Conservation (phyloP, 2,888 invertebrate species). For the Idaea straminata region DNA sequence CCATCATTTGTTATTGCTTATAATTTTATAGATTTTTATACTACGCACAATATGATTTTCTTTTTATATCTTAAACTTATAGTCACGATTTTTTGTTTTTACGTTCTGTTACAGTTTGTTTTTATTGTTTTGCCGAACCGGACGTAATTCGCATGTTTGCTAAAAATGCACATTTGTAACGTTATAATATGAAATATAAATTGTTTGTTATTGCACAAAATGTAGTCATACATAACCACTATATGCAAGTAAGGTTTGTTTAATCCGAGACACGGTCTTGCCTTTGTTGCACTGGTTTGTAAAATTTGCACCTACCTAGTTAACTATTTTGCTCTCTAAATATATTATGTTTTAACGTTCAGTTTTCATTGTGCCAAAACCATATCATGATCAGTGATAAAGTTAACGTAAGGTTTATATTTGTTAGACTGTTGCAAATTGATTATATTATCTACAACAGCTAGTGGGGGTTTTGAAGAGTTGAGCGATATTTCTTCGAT, state of each 20-base stretch:
- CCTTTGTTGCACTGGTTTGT: slow-evolving; percentile 44
- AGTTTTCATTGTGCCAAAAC: slow-evolving; percentile 65
- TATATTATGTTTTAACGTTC: slow-evolving; percentile 36
- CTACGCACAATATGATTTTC: slow-evolving; percentile 36
- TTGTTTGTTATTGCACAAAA: slow-evolving; percentile 18
- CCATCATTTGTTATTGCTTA: slow-evolving; percentile 10
- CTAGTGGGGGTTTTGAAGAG: slow-evolving; percentile 40
- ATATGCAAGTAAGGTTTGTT: background rate
- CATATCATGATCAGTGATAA: slow-evolving; percentile 74
- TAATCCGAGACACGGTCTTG: slow-evolving; percentile 35
- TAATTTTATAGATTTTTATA: slow-evolving; percentile 27
- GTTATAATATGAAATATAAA: background rate
- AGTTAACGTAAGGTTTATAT: slow-evolving; percentile 48
- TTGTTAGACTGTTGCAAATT: slow-evolving; percentile 33
- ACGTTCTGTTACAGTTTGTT: background rate
- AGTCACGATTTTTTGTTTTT: background rate
- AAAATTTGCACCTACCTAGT: slow-evolving; percentile 21
- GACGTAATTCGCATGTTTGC: slow-evolving; percentile 1
- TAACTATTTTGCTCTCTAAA: slow-evolving; percentile 47
- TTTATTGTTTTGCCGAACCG: slow-evolving; percentile 9
- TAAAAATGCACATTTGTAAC: background rate
- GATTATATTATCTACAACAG: slow-evolving; percentile 30
- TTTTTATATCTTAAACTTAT: slow-evolving; percentile 16
- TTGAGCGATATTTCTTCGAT: slow-evolving; percentile 53
- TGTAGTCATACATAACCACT: background rate